Percentiles rank a stretch among this genome's conserved stretches.
These are phyloP conservation scores for Lampris megalopsis DNA, from an alignment of 2,113 vertebrate species.

Conservation along the genomic window DNA sequence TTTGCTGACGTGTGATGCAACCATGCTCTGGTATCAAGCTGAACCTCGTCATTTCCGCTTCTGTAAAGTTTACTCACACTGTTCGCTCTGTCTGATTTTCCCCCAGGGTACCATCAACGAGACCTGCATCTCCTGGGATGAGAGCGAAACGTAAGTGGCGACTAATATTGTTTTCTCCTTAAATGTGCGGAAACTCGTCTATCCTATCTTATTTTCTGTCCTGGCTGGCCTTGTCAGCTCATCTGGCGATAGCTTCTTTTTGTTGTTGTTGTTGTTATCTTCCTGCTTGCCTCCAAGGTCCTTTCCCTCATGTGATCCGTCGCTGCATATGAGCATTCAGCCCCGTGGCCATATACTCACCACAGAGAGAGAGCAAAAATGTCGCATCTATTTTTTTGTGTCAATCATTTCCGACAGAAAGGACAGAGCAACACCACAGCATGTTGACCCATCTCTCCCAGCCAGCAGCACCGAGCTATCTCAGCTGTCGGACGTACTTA, in stretches of 20 bases:
- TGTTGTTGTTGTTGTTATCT: conserved; percentile 26
- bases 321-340: conserved; percentile 23
- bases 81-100: conserved; percentile 53
- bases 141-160: conserved; percentile 90
- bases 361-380: conserved; percentile 12
- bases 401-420: conserved; percentile 29
- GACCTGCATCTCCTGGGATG: conserved; percentile 97
- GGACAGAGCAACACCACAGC: conserved; percentile 24
- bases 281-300: neutral
- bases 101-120: conserved; percentile 94
- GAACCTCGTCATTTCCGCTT: conserved; percentile 41
- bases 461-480: conserved; percentile 5
- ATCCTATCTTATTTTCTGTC: neutral
- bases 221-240: conserved; percentile 26
- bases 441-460: conserved; percentile 22
- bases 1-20: conserved; percentile 32
- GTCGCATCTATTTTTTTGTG: conserved; percentile 31
- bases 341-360: neutral
- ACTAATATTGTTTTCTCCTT: conserved; percentile 28
- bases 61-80: conserved; percentile 50
- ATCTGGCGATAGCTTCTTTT: conserved; percentile 12
- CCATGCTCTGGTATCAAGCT: neutral
- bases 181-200: conserved; percentile 18
- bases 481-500: conserved; percentile 45
- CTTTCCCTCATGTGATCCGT: conserved; percentile 31